Evolutionary conservation across 2,797 vertebrate genomes (phyloP), one percentile per base, ranked within the genome.

Genomic region (Sebastes steindachneri): DNA sequence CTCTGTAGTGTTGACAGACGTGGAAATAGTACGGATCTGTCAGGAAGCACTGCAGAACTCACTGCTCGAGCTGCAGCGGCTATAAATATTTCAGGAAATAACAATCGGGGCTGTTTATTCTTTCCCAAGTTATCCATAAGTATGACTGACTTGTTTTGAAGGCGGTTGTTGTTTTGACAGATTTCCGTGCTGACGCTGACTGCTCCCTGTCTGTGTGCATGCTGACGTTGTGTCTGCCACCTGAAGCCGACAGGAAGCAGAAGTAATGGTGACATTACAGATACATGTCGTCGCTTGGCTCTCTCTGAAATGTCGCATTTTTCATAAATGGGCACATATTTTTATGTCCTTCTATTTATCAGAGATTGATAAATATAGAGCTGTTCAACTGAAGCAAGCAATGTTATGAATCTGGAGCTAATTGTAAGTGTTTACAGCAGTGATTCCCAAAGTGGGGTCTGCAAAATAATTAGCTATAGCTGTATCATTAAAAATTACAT

Each of bases 1-100:
- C 86, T 84, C 74, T 59, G 74, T 64, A n/a, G 63, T 77, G 71
- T 87, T 90, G 92, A 93, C 90, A 90, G 89, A 92, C 76, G 55
- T 82, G 88, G 81, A 89, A 88, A 80, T 57, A 78, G 78, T 83
- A 53, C 73, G 73, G 74, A 86, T 90, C 84, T 91, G 91, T 91
- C 89, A 86, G 89, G 75, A 77, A 70, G 81, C 87, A 51, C 76
- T 17, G 86, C 86, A 68, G 78, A 80, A 71, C 80, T 79, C 83
- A 55, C 84, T 28, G 85, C 86, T 86, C 72, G 19, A 73, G 73
- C 79, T 48, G 80, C 84, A 55, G 41, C 41, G 11, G 85, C 84
- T 94, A 94, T 94, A 92, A 94, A 93, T 93, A 94, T 90, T 91
- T 91, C 82, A 92, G 88, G 63, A 92, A 90, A 84, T 88, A 92